Percentiles rank a stretch among this genome's conserved stretches.
Conservation (phyloP, 2,797 vertebrate species). For the Crypturellus tataupa region DNA sequence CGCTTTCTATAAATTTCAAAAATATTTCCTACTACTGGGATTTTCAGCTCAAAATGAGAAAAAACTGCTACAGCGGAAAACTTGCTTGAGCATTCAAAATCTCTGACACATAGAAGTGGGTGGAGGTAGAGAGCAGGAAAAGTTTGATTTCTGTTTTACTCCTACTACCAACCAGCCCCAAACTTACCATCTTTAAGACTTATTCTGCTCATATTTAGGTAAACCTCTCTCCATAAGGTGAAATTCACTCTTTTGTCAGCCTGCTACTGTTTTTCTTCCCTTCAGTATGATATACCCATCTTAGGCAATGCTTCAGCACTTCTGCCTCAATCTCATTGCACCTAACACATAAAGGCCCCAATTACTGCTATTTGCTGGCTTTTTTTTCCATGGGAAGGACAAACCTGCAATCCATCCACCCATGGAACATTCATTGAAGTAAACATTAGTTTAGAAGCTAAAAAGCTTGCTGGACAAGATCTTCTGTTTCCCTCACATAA, state of each 20-base stretch:
- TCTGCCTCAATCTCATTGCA: neutral
- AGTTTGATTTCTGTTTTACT: neutral
- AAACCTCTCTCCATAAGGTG: neutral
- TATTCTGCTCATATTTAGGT: neutral
- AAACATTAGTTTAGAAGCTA: neutral
- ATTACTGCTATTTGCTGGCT: neutral
- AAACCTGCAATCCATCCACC: conserved; percentile 12
- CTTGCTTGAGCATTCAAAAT: neutral
- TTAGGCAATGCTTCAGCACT: neutral
- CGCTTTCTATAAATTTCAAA: neutral
- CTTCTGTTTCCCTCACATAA: conserved; percentile 33
- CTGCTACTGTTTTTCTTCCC: neutral
- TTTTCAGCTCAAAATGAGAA: neutral
- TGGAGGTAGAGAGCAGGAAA: neutral
- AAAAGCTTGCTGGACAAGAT: neutral
- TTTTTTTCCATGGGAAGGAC: neutral
- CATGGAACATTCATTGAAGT: neutral
- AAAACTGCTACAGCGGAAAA: neutral
- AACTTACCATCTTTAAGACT: neutral
- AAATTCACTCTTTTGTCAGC: neutral
- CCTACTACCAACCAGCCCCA: neutral
- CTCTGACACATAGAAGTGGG: neutral
- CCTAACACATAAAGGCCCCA: neutral
- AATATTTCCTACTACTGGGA: neutral
- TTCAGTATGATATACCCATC: neutral